Evolutionary conservation across 2,797 vertebrate genomes (phyloP).

Genomic region (Artibeus lituratus): DNA sequence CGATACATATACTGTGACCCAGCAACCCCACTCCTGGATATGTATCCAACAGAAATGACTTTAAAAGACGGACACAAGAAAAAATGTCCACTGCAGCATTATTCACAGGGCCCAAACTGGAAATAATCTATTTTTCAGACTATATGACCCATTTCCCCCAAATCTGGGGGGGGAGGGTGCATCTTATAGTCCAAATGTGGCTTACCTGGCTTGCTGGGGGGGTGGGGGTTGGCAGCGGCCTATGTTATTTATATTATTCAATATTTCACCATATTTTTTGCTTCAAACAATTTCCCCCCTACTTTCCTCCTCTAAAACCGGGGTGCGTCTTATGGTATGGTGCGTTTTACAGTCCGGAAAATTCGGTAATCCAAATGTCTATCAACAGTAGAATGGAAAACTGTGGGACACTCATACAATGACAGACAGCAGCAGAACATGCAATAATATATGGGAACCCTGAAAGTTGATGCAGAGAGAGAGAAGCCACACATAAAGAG

Average conservation of each 20-base stretch:
- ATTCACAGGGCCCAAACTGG: background rate
- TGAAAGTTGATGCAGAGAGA: background rate
- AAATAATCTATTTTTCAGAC: background rate
- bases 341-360: too few relatives aligned
- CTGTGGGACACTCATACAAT: background rate
- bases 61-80: background rate
- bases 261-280: too few relatives aligned
- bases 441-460: background rate
- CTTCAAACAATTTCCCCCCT: too few relatives aligned
- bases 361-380: background rate
- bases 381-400: background rate
- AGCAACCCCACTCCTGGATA: background rate
- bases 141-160: too few relatives aligned
- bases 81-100: background rate
- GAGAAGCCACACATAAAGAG: background rate
- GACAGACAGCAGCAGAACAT: background rate
- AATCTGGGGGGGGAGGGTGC: too few relatives aligned
- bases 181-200: too few relatives aligned
- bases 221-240: rapidly evolving
- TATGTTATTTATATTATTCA: too few relatives aligned
- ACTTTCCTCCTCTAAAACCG: too few relatives aligned
- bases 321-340: too few relatives aligned
- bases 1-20: background rate
- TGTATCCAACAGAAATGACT: background rate
- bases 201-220: too few relatives aligned